A percentile compares a stretch with the other conserved stretches of the same genome.
phyloP scores from a whole-genome alignment of 2,113 vertebrate species.

The Meles meles region DNA sequence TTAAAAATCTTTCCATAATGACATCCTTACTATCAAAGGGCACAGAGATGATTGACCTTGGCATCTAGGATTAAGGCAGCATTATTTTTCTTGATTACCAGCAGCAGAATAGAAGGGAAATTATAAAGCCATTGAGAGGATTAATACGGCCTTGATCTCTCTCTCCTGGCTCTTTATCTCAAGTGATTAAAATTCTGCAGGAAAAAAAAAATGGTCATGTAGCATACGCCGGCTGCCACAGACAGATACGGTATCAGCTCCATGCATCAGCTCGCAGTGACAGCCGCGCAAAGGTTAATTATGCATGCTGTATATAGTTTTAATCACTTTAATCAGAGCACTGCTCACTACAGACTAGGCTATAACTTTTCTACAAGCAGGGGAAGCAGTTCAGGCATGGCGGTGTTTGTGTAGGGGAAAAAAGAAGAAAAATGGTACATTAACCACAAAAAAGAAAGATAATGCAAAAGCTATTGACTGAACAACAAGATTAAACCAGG shows the following conservation, averaged over 20 bases:
- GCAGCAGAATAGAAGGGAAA: slow-evolving; percentile 78
- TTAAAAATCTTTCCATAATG: slow-evolving; percentile 69
- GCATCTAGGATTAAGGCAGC: slow-evolving; percentile 75
- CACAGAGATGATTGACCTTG: slow-evolving; percentile 79
- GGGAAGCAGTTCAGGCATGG: slow-evolving; percentile 51
- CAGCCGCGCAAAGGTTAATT: slow-evolving; percentile 84
- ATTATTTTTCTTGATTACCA: slow-evolving; percentile 85
- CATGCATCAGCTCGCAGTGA: slow-evolving; percentile 71
- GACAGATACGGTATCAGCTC: slow-evolving; percentile 74
- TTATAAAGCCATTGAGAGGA: slow-evolving; percentile 87
- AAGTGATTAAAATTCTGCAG: slow-evolving; percentile 83
- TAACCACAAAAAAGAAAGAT: slow-evolving; percentile 46
- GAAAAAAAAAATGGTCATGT: slow-evolving; percentile 56
- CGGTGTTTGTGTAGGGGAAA: slow-evolving; percentile 33
- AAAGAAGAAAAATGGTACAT: slow-evolving; percentile 45
- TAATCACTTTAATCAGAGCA: slow-evolving; percentile 84
- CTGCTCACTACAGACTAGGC: slow-evolving; percentile 39
- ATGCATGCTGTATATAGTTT: slow-evolving; percentile 79
- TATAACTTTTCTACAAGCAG: slow-evolving; percentile 73
- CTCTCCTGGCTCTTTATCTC: slow-evolving; percentile 84
- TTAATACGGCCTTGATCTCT: slow-evolving; percentile 83
- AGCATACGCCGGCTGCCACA: slow-evolving; percentile 77
- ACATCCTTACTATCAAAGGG: slow-evolving; percentile 72
- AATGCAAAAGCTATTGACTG: neutral
- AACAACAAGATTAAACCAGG: neutral